Conservation (phyloP, 2,888 invertebrate genomes). For the Nemapogon koenigi region DNA sequence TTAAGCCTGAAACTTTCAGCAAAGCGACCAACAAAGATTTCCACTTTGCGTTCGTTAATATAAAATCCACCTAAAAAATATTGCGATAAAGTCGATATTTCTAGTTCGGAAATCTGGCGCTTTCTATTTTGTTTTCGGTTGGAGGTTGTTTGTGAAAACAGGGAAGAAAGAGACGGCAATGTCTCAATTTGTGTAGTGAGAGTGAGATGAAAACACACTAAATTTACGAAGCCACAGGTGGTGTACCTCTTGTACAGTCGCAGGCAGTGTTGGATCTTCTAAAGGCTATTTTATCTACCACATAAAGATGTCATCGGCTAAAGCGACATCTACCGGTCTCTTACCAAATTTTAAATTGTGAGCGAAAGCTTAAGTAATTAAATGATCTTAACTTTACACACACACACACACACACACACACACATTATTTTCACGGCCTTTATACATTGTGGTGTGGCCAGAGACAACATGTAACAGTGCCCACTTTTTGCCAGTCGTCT, state of each 20-base stretch:
- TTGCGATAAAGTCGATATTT: conserved; percentile 23
- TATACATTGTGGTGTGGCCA: too few relatives aligned
- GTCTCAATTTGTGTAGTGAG: conserved; percentile 21
- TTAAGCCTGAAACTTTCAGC: conserved; percentile 42
- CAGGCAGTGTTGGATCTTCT: conserved; percentile 25
- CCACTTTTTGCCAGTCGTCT: too few relatives aligned
- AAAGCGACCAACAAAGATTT: conserved; percentile 39
- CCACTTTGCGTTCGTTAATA: conserved; percentile 19
- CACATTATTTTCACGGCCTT: too few relatives aligned
- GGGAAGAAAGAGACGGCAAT: conserved; percentile 33
- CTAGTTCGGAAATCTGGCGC: conserved; percentile 15
- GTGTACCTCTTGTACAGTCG: conserved; percentile 52
- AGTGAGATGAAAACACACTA: conserved; percentile 45
- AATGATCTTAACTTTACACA: too few relatives aligned
- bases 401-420: too few relatives aligned
- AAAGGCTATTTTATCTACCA: too few relatives aligned
- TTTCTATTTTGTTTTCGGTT: conserved; percentile 63
- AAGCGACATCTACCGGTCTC: too few relatives aligned
- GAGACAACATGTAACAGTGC: too few relatives aligned
- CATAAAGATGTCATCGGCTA: too few relatives aligned
- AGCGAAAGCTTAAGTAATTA: too few relatives aligned
- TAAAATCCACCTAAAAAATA: conserved; percentile 23
- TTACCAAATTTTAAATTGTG: too few relatives aligned
- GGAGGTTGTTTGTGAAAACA: conserved; percentile 64
- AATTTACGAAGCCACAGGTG: conserved; percentile 65